A percentile compares a stretch with the other conserved stretches of the same genome.
Conservation (phyloP, 2,797 vertebrate species). For the Eidolon dupreanum region DNA sequence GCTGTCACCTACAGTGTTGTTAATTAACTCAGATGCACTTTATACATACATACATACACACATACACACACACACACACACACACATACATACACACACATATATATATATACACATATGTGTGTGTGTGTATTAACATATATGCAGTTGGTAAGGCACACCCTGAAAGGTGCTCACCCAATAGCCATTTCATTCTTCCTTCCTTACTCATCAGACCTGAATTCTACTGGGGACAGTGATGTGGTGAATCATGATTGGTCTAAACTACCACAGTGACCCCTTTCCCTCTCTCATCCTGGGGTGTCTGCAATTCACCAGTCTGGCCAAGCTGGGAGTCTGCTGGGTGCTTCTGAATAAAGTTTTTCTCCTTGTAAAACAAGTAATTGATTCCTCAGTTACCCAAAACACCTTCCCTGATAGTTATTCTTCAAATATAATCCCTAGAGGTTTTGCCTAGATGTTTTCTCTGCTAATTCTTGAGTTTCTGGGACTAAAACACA, state of each 20-base stretch:
- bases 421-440: neutral
- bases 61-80: no score
- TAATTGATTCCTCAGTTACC: neutral
- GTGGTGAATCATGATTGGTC: neutral
- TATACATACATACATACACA: no score
- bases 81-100: no score
- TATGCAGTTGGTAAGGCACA: neutral
- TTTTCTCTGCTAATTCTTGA: neutral
- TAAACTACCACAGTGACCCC: neutral
- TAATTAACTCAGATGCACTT: neutral
- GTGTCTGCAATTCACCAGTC: neutral
- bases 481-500: neutral
- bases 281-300: no score
- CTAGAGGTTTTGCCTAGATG: neutral
- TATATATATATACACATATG: no score
- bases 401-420: neutral
- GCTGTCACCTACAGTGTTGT: neutral
- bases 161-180: neutral
- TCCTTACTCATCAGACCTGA: neutral
- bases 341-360: neutral
- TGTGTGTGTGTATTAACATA: no score
- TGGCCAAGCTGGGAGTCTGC: neutral
- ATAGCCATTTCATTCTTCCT: neutral
- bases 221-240: neutral
- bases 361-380: neutral